Percentiles rank a stretch among this genome's conserved stretches.
Conservation (phyloP, 2,113 vertebrate species). For the Sialia sialis region DNA sequence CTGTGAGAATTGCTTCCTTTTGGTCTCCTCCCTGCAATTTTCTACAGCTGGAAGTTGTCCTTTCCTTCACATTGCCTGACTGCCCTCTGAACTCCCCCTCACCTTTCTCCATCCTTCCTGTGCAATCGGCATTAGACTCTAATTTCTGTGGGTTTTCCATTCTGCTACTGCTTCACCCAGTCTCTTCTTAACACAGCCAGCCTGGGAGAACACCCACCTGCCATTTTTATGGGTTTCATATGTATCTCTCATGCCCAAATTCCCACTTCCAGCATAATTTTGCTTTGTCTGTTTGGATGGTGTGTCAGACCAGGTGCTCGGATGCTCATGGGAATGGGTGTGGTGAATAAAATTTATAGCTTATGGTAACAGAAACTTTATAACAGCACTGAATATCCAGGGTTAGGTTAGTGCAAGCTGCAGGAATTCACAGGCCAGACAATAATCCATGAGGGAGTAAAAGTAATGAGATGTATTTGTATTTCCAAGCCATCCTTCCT, state of each 20-base stretch:
- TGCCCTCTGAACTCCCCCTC: slow-evolving; percentile 32
- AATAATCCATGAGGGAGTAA: neutral
- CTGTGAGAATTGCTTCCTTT: slow-evolving; percentile 46
- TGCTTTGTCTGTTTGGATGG: neutral
- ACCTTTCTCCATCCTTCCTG: slow-evolving; percentile 44
- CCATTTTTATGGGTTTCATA: neutral
- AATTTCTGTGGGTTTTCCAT: neutral
- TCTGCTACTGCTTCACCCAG: neutral
- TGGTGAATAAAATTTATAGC: neutral
- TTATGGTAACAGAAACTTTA: neutral
- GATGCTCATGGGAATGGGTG: neutral
- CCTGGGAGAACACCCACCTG: neutral
- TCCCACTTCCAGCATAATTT: neutral
- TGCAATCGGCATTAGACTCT: neutral
- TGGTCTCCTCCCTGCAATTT: slow-evolving; percentile 35
- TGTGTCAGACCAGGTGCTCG: slow-evolving; percentile 1
- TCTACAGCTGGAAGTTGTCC: slow-evolving; percentile 46
- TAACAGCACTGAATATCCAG: neutral
- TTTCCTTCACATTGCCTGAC: slow-evolving; percentile 29
- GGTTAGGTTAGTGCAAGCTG: neutral
- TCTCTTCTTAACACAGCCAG: neutral
- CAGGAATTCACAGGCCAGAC: neutral
- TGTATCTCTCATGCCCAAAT: neutral
- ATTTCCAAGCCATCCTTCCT: neutral
- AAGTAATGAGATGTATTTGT: neutral